A percentile compares a stretch with the other conserved stretches of the same genome.
phyloP scores from a whole-genome alignment of 2,797 vertebrate genomes.

The Pipistrellus nathusii region DNA sequence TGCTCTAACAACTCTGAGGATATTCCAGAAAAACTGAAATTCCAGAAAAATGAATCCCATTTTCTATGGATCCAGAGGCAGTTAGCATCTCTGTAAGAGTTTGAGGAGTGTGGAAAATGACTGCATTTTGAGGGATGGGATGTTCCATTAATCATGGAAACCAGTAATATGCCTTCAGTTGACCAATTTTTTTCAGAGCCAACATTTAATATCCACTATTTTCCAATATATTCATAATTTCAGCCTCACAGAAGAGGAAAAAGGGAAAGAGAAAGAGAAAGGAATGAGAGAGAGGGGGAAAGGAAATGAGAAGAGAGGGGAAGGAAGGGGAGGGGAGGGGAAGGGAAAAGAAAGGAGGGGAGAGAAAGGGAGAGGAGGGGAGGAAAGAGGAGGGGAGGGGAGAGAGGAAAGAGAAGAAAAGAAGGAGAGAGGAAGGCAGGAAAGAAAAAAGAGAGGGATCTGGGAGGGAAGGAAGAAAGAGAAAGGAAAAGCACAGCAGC shows the following conservation, averaged over 20 bases:
- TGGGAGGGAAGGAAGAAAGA: rapidly evolving
- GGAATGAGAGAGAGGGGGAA: too few relatives aligned
- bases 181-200: conserved; percentile 78
- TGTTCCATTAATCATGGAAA: conserved; percentile 84
- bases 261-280: too few relatives aligned
- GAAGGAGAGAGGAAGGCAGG: rapidly evolving
- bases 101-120: conserved; percentile 80
- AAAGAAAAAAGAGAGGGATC: rapidly evolving
- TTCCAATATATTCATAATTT: conserved; percentile 83
- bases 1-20: neutral
- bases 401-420: neutral
- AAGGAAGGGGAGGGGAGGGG: rapidly evolving
- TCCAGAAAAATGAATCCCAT: conserved; percentile 50
- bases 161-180: conserved; percentile 74
- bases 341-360: neutral
- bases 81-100: conserved; percentile 66
- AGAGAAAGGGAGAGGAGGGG: too few relatives aligned
- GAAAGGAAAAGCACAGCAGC: neutral
- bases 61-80: conserved; percentile 50
- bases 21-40: neutral
- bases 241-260: neutral
- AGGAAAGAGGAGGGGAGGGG: rapidly evolving
- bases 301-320: too few relatives aligned
- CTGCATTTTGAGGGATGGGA: conserved; percentile 67
- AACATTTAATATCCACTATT: conserved; percentile 71